These are phyloP conservation scores for Mormoops blainvillei DNA, from an alignment of 2,113 vertebrate genomes.

Conservation along the genomic window DNA sequence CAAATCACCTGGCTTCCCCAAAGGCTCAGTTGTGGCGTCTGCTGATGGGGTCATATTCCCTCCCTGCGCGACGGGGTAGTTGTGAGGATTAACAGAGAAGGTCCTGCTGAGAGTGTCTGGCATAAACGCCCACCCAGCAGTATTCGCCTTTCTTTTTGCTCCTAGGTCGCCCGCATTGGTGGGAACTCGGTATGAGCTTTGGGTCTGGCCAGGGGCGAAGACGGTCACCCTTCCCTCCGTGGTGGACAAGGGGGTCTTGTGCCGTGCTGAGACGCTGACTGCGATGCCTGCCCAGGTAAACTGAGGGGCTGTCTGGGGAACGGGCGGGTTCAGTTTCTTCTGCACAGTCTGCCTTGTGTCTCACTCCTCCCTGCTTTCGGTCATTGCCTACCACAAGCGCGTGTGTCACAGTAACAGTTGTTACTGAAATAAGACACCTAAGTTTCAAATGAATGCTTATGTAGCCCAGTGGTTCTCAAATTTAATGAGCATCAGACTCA, in stretches of 20 bases:
- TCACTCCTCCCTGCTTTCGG: background rate
- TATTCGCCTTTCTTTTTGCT: background rate
- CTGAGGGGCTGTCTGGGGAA: background rate
- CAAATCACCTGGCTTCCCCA: background rate
- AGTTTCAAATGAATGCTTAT: background rate
- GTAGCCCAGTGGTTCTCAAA: background rate
- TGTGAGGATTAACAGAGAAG: background rate
- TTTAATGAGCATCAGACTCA: background rate
- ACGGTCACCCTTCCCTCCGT: rapidly evolving
- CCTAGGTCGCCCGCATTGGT: background rate
- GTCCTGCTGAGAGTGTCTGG: background rate
- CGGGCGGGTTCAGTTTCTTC: background rate
- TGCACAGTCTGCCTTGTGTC: background rate
- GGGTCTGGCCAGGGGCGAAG: background rate
- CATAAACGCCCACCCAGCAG: background rate
- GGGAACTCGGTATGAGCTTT: background rate
- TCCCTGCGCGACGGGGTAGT: too few species aligned
- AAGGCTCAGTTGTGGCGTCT: background rate
- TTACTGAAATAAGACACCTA: background rate
- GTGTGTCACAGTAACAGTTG: background rate
- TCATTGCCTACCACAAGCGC: background rate
- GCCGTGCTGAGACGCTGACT: background rate
- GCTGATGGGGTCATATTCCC: too few species aligned
- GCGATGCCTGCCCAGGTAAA: too few species aligned
- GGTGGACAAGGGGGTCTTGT: background rate